Percentiles rank a stretch among this genome's conserved stretches.
Evolutionary conservation across 2,888 invertebrate genomes (phyloP).

Genomic region (Acleris holmiana): DNA sequence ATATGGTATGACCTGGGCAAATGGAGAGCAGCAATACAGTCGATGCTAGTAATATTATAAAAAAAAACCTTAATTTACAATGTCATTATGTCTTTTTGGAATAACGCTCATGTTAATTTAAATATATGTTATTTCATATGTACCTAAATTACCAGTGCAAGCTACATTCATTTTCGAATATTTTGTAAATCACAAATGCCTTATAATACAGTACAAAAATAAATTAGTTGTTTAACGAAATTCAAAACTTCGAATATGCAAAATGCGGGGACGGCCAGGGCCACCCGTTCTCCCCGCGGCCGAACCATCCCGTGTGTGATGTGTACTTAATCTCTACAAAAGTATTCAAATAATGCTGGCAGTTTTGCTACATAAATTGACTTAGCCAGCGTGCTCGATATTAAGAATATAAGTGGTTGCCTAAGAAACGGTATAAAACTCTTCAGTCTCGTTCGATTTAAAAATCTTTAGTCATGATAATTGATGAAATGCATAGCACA

Average conservation of each 20-base stretch:
- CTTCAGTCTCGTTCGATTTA: constrained; percentile 36
- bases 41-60: constrained; percentile 39
- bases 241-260: constrained; percentile 16
- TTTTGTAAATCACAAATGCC: constrained; percentile 35
- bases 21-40: neutral
- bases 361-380: constrained; percentile 18
- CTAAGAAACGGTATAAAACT: constrained; percentile 36
- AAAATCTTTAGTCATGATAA: constrained; percentile 31
- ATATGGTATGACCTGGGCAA: no score
- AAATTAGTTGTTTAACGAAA: constrained; percentile 29
- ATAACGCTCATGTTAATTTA: constrained; percentile 47
- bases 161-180: constrained; percentile 31
- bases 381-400: constrained; percentile 21
- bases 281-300: neutral
- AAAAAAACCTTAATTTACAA: constrained; percentile 62
- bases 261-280: constrained; percentile 17
- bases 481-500: constrained; percentile 19
- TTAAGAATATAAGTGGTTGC: constrained; percentile 24
- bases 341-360: constrained; percentile 13
- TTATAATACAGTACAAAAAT: constrained; percentile 35
- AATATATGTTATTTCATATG: constrained; percentile 21
- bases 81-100: constrained; percentile 64
- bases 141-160: constrained; percentile 35
- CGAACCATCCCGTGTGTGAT: constrained; percentile 16
- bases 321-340: constrained; percentile 14